These are phyloP conservation scores for Smittia sp. DNA, from an alignment of 2,888 invertebrate genomes.

Conservation along the genomic window DNA sequence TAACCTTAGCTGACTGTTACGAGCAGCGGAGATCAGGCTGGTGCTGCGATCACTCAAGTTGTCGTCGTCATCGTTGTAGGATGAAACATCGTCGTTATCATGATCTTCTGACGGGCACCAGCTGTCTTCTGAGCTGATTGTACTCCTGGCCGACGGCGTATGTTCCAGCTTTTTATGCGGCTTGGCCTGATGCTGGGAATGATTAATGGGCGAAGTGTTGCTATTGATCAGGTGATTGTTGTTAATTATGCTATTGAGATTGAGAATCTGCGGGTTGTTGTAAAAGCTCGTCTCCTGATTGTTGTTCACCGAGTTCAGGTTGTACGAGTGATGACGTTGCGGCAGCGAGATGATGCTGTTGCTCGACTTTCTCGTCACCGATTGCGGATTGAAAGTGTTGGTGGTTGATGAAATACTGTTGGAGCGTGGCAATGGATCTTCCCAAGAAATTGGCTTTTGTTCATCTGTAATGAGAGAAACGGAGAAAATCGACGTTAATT, in stretches of 20 bases:
- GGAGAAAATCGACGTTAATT: neutral
- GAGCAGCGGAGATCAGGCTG: constrained; percentile 52
- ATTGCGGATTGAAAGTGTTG: constrained; percentile 51
- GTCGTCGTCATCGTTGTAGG: constrained; percentile 63
- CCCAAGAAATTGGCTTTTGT: constrained; percentile 75
- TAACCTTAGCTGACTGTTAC: constrained; percentile 74
- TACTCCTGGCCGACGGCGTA: constrained; percentile 48
- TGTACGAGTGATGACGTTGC: constrained; percentile 46
- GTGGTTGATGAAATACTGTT: constrained; percentile 45
- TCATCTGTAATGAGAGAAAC: constrained; percentile 64
- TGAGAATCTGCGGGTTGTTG: constrained; percentile 24
- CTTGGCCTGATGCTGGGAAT: constrained; percentile 43
- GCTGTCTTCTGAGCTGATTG: constrained; percentile 60
- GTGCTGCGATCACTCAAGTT: constrained; percentile 47
- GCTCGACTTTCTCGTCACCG: constrained; percentile 46
- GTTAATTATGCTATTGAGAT: constrained; percentile 36
- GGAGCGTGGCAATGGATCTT: constrained; percentile 58
- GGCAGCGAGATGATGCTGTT: constrained; percentile 46
- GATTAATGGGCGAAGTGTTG: neutral
- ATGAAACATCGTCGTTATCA: constrained; percentile 58
- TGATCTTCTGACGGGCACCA: constrained; percentile 57
- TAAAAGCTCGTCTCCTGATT: constrained; percentile 41
- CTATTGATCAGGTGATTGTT: constrained; percentile 34
- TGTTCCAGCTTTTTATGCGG: constrained; percentile 46
- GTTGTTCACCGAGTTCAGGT: constrained; percentile 32